phyloP scores from a whole-genome alignment of 2,797 vertebrate genomes.

The Anabacerthia variegaticeps region DNA sequence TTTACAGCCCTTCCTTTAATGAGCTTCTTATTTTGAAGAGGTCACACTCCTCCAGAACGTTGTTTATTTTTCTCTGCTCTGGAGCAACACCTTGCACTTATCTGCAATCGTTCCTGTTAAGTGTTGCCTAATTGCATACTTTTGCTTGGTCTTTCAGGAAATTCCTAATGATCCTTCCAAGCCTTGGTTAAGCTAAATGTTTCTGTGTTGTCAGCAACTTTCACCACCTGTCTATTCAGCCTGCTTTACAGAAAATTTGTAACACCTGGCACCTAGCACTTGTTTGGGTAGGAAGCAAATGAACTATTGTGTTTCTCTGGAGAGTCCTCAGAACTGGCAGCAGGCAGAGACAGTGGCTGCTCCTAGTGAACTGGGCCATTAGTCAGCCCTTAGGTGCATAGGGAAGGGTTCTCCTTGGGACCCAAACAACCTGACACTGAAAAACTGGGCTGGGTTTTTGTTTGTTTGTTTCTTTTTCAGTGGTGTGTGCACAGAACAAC shows the following conservation, averaged over 20 bases:
- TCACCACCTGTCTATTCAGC: conserved; percentile 43
- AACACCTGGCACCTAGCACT: conserved; percentile 8
- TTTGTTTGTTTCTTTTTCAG: accelerated
- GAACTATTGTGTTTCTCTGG: accelerated
- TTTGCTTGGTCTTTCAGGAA: conserved; percentile 9
- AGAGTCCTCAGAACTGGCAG: not conserved
- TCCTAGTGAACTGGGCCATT: not conserved
- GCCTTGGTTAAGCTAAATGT: not conserved
- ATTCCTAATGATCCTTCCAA: conserved; percentile 8
- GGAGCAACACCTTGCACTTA: not conserved
- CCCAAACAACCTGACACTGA: not conserved
- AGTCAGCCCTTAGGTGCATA: not conserved
- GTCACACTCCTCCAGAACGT: not conserved
- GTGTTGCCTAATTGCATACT: not conserved
- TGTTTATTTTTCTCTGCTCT: not conserved
- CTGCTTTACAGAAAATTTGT: not conserved
- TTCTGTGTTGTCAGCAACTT: conserved; percentile 45
- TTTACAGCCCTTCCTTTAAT: not conserved
- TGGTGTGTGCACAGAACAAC: not conserved
- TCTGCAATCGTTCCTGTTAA: conserved; percentile 9
- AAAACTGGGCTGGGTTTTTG: not conserved
- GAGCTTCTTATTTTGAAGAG: not conserved
- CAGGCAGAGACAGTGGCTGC: not conserved
- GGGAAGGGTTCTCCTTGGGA: not conserved
- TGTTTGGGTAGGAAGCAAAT: not conserved